phyloP scores from a whole-genome alignment of 1,140 invertebrate genomes.

The Drosophila asahinai region DNA sequence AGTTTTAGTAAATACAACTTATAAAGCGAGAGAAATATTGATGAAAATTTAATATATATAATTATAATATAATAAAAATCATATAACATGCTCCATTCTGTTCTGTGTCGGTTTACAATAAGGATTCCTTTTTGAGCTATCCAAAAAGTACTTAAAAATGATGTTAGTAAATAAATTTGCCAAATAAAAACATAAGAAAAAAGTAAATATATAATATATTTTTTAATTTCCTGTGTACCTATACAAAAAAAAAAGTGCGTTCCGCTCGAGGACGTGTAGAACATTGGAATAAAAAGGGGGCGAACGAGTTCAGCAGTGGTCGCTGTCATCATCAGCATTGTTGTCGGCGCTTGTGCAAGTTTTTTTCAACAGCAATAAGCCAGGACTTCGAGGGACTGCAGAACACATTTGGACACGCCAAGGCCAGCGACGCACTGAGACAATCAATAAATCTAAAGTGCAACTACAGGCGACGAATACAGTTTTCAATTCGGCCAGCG shows the following conservation, averaged over 20 bases:
- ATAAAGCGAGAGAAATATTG: not conserved
- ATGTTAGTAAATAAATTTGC: not conserved
- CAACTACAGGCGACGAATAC: slow-evolving; percentile 52
- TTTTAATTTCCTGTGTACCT: slow-evolving; percentile 1
- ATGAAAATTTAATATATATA: too few species aligned
- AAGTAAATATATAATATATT: not conserved
- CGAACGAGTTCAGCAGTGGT: slow-evolving; percentile 28
- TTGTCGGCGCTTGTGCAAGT: slow-evolving; percentile 49
- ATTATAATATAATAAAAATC: not conserved
- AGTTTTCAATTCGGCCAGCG: slow-evolving; percentile 49
- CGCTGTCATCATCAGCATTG: slow-evolving; percentile 76
- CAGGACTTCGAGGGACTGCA: slow-evolving; percentile 48
- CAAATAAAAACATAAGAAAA: not conserved
- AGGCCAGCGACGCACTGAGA: slow-evolving; percentile 60
- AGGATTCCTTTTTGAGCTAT: too few species aligned
- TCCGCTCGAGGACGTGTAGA: slow-evolving; percentile 32
- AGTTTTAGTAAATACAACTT: not conserved
- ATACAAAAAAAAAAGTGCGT: slow-evolving; percentile 53
- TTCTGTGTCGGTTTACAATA: not conserved
- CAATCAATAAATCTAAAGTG: slow-evolving; percentile 82
- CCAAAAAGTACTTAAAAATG: not conserved
- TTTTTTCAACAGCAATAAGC: slow-evolving; percentile 64
- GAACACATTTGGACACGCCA: slow-evolving; percentile 52
- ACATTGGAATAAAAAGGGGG: slow-evolving; percentile 2
- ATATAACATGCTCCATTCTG: not conserved